These are phyloP conservation scores for Lasioglossum leucozonium DNA, from an alignment of 2,888 invertebrate genomes.

Conservation along the genomic window DNA sequence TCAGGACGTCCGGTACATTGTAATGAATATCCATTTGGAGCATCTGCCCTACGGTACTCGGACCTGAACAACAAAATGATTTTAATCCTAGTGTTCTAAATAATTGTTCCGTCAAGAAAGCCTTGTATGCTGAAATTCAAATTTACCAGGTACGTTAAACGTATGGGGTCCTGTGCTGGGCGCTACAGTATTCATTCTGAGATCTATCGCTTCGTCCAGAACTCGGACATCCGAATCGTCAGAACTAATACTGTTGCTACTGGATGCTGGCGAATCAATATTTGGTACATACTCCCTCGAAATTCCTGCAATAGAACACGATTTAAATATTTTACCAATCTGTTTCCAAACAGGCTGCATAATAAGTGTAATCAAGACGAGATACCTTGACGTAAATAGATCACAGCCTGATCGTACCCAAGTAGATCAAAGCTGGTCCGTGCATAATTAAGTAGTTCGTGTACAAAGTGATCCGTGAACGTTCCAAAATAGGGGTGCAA, in stretches of 20 bases:
- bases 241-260: slow-evolving; percentile 68
- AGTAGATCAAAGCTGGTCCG: slow-evolving; percentile 94
- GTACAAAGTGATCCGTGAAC: slow-evolving; percentile 94
- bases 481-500: slow-evolving; percentile 89
- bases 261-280: slow-evolving; percentile 70
- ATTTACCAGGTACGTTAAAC: slow-evolving; percentile 74
- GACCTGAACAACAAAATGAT: slow-evolving; percentile 65
- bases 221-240: slow-evolving; percentile 79
- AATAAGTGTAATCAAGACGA: background rate
- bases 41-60: slow-evolving; percentile 76
- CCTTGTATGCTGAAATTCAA: background rate
- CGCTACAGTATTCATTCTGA: slow-evolving; percentile 65
- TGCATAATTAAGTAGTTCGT: slow-evolving; percentile 95
- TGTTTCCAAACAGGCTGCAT: background rate
- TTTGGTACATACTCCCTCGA: slow-evolving; percentile 72
- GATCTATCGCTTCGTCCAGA: slow-evolving; percentile 72
- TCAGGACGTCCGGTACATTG: slow-evolving; percentile 73
- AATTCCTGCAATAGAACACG: slow-evolving; percentile 65
- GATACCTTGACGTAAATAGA: slow-evolving; percentile 86
- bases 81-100: background rate
- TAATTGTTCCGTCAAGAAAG: background rate
- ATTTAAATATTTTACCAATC: background rate
- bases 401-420: slow-evolving; percentile 91
- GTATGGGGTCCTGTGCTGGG: slow-evolving; percentile 70
- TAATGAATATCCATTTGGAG: slow-evolving; percentile 68